A percentile compares a stretch with the other conserved stretches of the same genome.
Conservation (phyloP, 2,888 invertebrate genomes). For the Spatulosminthurus flaviceps region DNA sequence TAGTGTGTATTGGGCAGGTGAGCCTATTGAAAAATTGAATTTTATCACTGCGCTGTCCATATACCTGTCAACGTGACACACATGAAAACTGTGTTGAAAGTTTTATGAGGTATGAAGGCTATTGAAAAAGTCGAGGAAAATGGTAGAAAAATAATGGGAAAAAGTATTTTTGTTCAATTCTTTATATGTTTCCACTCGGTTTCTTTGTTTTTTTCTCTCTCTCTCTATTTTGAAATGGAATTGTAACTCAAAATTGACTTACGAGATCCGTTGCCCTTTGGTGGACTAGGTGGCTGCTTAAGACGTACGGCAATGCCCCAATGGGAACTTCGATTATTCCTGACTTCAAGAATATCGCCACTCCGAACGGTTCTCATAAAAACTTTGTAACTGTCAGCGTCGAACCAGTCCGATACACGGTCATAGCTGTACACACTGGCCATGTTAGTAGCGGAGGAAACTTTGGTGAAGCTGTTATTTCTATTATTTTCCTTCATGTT, state of each 20-base stretch:
- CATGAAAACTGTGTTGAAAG: too few relatives aligned
- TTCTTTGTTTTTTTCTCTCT: too few relatives aligned
- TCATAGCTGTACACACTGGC: conserved; percentile 57
- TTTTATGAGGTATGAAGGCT: too few relatives aligned
- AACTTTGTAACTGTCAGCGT: conserved; percentile 75
- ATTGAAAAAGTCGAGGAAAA: too few relatives aligned
- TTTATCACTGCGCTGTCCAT: too few relatives aligned
- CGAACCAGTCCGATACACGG: conserved; percentile 78
- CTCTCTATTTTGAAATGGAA: too few relatives aligned
- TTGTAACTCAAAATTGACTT: conserved; percentile 19
- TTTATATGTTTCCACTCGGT: too few relatives aligned
- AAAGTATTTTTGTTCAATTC: too few relatives aligned
- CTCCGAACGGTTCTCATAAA: conserved; percentile 78
- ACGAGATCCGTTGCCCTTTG: conserved; percentile 71
- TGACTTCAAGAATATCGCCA: conserved; percentile 76
- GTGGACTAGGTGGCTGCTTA: conserved; percentile 66
- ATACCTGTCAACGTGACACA: too few relatives aligned
- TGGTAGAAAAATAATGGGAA: too few relatives aligned
- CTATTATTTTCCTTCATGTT: conserved; percentile 47
- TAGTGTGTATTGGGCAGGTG: too few relatives aligned
- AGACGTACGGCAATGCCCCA: conserved; percentile 78
- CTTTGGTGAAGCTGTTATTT: conserved; percentile 39
- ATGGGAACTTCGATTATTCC: conserved; percentile 70
- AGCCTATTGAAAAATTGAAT: too few relatives aligned
- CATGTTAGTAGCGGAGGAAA: conserved; percentile 43